Evolutionary conservation across 2,888 invertebrate species (phyloP).

Genomic region (Eilema caniola): DNA sequence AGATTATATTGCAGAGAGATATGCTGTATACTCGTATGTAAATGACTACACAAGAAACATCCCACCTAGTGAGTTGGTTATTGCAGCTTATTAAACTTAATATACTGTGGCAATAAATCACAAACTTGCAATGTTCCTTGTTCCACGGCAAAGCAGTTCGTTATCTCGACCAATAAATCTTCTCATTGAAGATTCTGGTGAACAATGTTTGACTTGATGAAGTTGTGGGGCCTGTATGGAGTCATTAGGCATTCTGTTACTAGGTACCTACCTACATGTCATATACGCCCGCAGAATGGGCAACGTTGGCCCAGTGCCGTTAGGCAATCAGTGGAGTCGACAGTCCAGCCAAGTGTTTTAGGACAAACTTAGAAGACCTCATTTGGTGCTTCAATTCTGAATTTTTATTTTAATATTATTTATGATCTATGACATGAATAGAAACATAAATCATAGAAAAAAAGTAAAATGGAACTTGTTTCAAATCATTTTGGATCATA

Average conservation of each 20-base stretch:
- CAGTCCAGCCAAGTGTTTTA: too few species aligned
- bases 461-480: too few species aligned
- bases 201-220: conserved; percentile 5
- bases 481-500: too few species aligned
- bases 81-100: conserved; percentile 26
- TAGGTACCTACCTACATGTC: not conserved
- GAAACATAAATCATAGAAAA: too few species aligned
- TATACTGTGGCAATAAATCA: conserved; percentile 34
- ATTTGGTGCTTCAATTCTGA: too few species aligned
- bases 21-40: not conserved
- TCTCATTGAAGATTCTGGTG: conserved; percentile 5
- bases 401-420: too few species aligned
- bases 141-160: conserved; percentile 6
- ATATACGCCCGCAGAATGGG: not conserved
- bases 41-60: not conserved
- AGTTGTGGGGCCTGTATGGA: conserved; percentile 8
- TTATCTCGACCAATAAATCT: conserved; percentile 20
- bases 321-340: not conserved
- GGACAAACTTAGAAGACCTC: too few species aligned
- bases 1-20: too few species aligned
- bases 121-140: conserved; percentile 30
- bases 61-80: conserved; percentile 13
- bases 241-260: not conserved
- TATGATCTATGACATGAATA: too few species aligned
- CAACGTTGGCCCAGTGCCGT: not conserved